phyloP scores from a whole-genome alignment of 2,888 invertebrate species.

The Ophion ventricosus region DNA sequence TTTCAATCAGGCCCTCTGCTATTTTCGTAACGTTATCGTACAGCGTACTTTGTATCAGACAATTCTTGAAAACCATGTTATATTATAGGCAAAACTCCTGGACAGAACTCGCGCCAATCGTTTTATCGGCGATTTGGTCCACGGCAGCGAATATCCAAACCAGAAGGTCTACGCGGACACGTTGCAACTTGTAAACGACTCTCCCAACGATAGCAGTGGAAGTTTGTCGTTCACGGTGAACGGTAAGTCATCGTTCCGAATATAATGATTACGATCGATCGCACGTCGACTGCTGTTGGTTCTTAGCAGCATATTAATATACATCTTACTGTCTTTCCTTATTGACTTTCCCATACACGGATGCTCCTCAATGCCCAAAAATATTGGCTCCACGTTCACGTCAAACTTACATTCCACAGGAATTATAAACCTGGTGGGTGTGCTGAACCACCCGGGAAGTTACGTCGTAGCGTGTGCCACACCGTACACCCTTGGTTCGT shows the following conservation, averaged over 20 bases:
- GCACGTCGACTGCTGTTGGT: neutral
- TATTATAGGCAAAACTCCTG: neutral
- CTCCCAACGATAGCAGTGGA: conserved; percentile 1
- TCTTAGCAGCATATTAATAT: neutral
- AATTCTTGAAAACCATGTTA: neutral
- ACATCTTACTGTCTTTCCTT: too few relatives aligned
- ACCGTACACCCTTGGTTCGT: conserved; percentile 72
- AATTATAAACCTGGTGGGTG: conserved; percentile 74
- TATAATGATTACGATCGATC: neutral
- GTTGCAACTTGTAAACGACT: neutral
- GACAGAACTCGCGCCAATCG: conserved; percentile 43
- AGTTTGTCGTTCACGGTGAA: neutral
- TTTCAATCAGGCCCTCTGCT: neutral
- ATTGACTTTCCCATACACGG: neutral
- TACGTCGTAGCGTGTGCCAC: conserved; percentile 77
- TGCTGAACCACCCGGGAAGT: conserved; percentile 74
- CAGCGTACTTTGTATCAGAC: neutral
- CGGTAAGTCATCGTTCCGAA: neutral
- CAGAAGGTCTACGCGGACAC: neutral
- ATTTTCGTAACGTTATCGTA: neutral
- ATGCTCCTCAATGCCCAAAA: neutral
- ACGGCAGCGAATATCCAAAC: conserved; percentile 69
- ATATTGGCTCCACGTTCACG: neutral
- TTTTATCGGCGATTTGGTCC: conserved; percentile 77
- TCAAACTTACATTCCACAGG: conserved; percentile 52